Conservation (phyloP, 2,113 vertebrate genomes). For the Cochlearius cochlearius region DNA sequence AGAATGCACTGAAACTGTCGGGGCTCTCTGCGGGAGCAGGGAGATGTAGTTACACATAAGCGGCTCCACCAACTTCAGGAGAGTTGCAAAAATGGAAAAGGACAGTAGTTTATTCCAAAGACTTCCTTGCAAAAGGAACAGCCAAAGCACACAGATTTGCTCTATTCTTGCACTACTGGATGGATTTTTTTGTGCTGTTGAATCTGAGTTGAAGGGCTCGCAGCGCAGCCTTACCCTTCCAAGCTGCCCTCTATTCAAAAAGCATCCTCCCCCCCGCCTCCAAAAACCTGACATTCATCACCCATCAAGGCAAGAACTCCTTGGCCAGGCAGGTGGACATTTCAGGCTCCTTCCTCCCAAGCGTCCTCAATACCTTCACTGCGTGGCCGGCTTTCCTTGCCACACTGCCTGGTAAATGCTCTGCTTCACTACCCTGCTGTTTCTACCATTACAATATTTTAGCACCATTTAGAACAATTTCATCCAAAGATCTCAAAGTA, state of each 20-base stretch:
- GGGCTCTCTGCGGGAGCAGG: background rate
- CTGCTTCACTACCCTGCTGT: background rate
- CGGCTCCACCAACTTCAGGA: background rate
- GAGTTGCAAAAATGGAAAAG: background rate
- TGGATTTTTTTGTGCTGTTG: background rate
- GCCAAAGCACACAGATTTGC: background rate
- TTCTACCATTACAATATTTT: background rate
- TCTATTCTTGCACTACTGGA: background rate
- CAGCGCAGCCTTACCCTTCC: background rate
- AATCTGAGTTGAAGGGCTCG: background rate
- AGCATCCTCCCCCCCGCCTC: fast-evolving
- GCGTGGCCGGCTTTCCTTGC: background rate
- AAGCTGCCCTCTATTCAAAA: background rate
- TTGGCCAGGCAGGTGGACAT: background rate
- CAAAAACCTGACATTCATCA: background rate
- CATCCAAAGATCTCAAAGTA: background rate
- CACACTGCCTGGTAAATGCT: background rate
- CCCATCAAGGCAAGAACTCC: background rate
- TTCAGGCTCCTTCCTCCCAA: background rate
- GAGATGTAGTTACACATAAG: background rate
- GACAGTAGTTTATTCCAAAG: background rate
- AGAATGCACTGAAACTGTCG: background rate
- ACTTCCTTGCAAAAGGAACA: background rate
- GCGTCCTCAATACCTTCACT: background rate
- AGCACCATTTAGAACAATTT: constrained; percentile 9